Conservation (phyloP, 1,140 invertebrate species). For the Cydia splendana region DNA sequence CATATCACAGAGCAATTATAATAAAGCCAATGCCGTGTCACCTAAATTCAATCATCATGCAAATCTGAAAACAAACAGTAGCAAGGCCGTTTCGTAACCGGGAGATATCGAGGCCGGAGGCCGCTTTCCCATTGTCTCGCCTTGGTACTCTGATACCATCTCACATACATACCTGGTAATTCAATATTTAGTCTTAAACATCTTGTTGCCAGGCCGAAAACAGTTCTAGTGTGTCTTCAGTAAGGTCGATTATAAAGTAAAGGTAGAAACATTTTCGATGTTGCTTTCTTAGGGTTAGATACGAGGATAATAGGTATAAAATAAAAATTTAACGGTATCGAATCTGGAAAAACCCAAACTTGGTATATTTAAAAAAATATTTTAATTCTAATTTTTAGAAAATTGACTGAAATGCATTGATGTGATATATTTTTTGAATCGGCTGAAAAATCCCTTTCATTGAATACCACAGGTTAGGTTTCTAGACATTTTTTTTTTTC, state of each 20-base stretch:
- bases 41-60: conserved; percentile 9
- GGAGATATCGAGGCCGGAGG: conserved; percentile 14
- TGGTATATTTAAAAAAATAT: too few relatives aligned
- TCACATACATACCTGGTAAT: conserved; percentile 16
- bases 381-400: too few relatives aligned
- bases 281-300: too few relatives aligned
- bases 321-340: too few relatives aligned
- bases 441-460: too few relatives aligned
- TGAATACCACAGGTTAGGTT: too few relatives aligned
- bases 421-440: too few relatives aligned
- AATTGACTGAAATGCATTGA: too few relatives aligned
- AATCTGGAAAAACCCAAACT: too few relatives aligned
- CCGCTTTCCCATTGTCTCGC: conserved; percentile 26
- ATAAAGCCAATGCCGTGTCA: neutral
- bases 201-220: neutral
- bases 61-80: conserved; percentile 10
- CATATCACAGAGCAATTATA: conserved; percentile 3
- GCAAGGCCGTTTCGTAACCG: conserved; percentile 1
- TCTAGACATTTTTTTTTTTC: too few relatives aligned
- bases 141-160: conserved; percentile 14
- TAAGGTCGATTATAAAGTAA: neutral
- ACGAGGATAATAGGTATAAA: too few relatives aligned
- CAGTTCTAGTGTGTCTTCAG: neutral
- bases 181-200: neutral
- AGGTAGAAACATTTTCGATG: too few relatives aligned